Conservation (phyloP, 2,113 vertebrate genomes). For the Brienomyrus brachyistius region DNA sequence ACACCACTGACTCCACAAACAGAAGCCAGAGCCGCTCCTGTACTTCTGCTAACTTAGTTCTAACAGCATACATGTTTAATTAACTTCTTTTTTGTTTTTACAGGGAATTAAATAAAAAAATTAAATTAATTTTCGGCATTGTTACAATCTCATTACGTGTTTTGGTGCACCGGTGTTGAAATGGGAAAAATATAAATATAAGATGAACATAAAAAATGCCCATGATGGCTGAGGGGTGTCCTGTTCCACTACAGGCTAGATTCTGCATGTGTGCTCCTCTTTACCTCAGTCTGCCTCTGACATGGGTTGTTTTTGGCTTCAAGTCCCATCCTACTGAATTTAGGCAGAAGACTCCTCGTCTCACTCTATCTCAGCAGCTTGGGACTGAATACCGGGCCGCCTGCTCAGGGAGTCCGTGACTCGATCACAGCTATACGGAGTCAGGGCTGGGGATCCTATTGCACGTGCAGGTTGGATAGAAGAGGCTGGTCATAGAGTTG, state of each 20-base stretch:
- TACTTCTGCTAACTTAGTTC: background rate
- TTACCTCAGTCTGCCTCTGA: background rate
- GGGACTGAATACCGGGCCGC: background rate
- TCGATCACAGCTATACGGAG: background rate
- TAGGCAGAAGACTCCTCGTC: background rate
- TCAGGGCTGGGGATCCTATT: background rate
- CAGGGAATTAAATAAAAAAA: too few species aligned
- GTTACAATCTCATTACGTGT: background rate
- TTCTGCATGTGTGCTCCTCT: background rate
- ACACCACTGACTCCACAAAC: background rate
- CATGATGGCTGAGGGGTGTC: background rate
- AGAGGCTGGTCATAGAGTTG: background rate
- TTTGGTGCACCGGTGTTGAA: background rate
- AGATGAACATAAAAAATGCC: background rate
- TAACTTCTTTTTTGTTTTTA: background rate
- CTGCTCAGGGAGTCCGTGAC: background rate
- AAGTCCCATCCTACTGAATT: slow-evolving; percentile 11
- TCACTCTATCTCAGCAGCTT: slow-evolving; percentile 30
- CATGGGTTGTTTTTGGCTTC: background rate
- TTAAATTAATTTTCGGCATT: background rate
- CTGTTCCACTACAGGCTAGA: background rate
- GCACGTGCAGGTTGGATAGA: background rate
- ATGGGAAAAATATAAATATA: background rate
- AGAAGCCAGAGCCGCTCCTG: background rate
- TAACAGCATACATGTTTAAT: too few species aligned